Conservation (phyloP, 1,140 invertebrate species). For the Aphelenchoides avenae region DNA sequence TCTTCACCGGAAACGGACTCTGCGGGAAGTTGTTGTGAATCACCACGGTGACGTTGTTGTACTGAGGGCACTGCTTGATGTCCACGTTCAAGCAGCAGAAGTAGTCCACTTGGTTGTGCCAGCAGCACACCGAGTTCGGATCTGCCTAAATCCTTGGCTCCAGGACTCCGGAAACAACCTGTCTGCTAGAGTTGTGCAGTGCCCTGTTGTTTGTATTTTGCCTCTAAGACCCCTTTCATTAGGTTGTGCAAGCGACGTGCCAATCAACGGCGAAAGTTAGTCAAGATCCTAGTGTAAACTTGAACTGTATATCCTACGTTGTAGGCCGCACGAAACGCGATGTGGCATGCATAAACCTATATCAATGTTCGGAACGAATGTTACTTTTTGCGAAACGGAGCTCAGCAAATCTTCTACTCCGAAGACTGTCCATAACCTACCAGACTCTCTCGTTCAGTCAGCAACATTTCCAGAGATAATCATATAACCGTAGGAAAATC, state of each 20-base stretch:
- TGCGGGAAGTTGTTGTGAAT: slow-evolving; percentile 58
- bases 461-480: background rate
- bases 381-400: too few relatives aligned
- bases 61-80: slow-evolving; percentile 43
- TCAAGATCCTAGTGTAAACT: slow-evolving; percentile 16
- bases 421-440: too few relatives aligned
- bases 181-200: too few relatives aligned
- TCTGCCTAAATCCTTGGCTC: slow-evolving; percentile 37
- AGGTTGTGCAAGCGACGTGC: background rate
- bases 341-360: too few relatives aligned
- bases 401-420: too few relatives aligned
- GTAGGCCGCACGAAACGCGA: too few relatives aligned
- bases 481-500: slow-evolving; percentile 12
- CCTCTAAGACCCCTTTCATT: slow-evolving; percentile 1
- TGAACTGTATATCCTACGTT: slow-evolving; percentile 16
- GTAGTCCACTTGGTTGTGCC: slow-evolving; percentile 58
- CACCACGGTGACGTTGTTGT: slow-evolving; percentile 55
- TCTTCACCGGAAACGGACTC: slow-evolving; percentile 45
- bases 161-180: background rate
- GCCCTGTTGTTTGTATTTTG: too few relatives aligned
- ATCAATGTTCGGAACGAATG: too few relatives aligned
- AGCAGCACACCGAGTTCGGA: slow-evolving; percentile 52
- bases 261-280: background rate
- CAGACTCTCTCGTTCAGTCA: too few relatives aligned
- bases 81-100: slow-evolving; percentile 56